Evolutionary conservation across 2,113 vertebrate species (phyloP).

Genomic region (Bubo scandiacus): DNA sequence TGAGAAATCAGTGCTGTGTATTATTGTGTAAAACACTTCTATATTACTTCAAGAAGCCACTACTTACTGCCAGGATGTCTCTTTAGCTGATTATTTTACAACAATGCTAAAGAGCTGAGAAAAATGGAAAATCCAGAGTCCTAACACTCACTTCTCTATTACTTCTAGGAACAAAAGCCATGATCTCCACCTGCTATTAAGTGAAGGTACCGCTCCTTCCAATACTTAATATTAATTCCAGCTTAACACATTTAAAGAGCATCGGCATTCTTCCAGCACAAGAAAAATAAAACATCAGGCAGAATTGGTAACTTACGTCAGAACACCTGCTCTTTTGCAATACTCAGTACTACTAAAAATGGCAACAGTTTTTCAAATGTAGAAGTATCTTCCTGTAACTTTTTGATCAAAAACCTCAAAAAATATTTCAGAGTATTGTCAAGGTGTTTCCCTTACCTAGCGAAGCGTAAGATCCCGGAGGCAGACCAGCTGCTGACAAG

Average conservation of each 20-base stretch:
- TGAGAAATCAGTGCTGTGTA: accelerated
- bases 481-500: conserved; percentile 78
- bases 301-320: neutral
- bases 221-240: neutral
- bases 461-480: conserved; percentile 88
- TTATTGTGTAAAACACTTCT: neutral
- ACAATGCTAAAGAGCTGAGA: neutral
- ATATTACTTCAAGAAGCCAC: neutral
- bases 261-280: neutral
- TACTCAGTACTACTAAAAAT: accelerated
- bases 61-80: neutral
- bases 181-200: neutral
- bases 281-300: neutral
- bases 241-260: neutral
- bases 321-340: neutral
- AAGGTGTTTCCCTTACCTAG: conserved; percentile 79
- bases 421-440: accelerated
- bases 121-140: neutral
- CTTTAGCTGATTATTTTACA: neutral
- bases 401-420: neutral
- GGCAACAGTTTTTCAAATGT: neutral
- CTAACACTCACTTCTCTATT: neutral
- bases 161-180: neutral
- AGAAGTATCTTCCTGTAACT: accelerated
- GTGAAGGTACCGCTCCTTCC: neutral